Base-by-base conservation (phyloP, 2,888 invertebrate genomes). In the Orthosia incerta region DNA sequence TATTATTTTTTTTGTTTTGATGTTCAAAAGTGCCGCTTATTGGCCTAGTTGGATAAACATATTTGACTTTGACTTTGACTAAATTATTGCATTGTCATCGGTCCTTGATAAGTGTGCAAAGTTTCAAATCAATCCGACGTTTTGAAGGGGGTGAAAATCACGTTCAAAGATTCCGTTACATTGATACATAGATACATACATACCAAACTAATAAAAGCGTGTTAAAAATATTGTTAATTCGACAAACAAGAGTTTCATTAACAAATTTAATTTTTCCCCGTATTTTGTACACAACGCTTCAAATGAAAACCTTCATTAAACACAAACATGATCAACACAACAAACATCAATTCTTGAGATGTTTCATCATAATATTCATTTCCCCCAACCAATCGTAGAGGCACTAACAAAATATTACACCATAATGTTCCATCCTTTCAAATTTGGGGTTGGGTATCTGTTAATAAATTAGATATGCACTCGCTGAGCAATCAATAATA, bases 371-470 rank as follows among this genome's bases (percentile, higher is more conserved):
- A 15, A 20, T 15, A n/a, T 12, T 18, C 31, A 59, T 9, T 15
- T 26, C 45, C 45, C 15, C 1, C 26, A 18, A 31, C 20, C 18
- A 46, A 76, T 53, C n/a, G 46, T 15, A 15, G 45, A 45, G 20
- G 15, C 51, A 46, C 53, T 23, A 46, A 73, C 20, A 23, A 46
- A 78, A 51, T 46, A 78, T 57, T 67, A 20, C 57, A 46, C 79
- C 48, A 20, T 51, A 56, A 16, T 23, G 16, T 15, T 18, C n/a
- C 50, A 16, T 2, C 78, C 31, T 51, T 56, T n/a, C 45, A 46
- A 26, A 39, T n/a, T 26, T 45, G 26, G n/a, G 20, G 20, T 13
- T 18, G 11, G 51, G 20, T 39, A 51, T 18, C 13, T 2, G 16
- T 73, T 23, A 51, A 70, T 74, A 78, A 59, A 70, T 70, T 31